A percentile compares a stretch with the other conserved stretches of the same genome.
phyloP scores from a whole-genome alignment of 2,113 vertebrate genomes.

The Psittacara wagleri region DNA sequence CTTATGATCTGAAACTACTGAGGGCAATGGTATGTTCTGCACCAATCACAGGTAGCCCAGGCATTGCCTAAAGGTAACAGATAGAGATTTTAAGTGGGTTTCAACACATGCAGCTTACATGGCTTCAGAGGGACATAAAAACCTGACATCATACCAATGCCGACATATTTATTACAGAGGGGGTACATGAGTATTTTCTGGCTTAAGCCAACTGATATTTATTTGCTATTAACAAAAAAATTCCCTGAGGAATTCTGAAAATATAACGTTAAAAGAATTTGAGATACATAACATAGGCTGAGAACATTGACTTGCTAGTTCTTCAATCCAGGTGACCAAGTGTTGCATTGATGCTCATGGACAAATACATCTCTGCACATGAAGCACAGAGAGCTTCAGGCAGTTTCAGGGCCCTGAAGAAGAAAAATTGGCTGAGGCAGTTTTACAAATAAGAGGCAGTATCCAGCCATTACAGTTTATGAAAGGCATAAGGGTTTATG shows the following conservation, averaged over 20 bases:
- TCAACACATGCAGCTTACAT: background rate
- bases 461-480: background rate
- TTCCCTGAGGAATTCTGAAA: background rate
- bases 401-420: background rate
- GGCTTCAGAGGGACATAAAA: background rate
- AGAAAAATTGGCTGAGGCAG: background rate
- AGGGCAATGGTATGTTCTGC: background rate
- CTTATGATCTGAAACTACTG: background rate
- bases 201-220: background rate
- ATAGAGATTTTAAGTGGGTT: background rate
- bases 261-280: background rate
- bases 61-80: background rate
- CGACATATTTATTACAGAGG: background rate
- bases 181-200: background rate
- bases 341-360: background rate
- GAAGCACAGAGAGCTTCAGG: background rate
- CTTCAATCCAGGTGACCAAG: background rate
- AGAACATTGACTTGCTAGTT: background rate
- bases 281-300: background rate
- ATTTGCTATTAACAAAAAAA: background rate
- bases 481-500: background rate
- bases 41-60: background rate
- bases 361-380: background rate
- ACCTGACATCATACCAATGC: background rate
- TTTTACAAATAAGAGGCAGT: background rate